Evolutionary conservation across 1,140 invertebrate species (phyloP).

Genomic region (Drosophila simulans): DNA sequence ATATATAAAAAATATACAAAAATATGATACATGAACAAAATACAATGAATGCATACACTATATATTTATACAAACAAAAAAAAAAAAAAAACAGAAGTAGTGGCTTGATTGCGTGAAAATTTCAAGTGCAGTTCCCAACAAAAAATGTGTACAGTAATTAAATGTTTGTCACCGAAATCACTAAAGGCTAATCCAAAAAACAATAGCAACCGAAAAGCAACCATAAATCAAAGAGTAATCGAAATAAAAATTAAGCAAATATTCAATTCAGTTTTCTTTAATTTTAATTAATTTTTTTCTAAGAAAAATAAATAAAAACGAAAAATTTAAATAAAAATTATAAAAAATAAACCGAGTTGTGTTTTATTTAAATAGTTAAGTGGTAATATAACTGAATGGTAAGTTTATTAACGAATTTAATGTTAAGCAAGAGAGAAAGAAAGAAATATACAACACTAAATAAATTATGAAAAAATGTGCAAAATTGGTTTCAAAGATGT

Average conservation of each 20-base stretch:
- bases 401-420: not conserved
- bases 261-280: slow-evolving; percentile 32
- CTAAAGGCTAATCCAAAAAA: slow-evolving; percentile 10
- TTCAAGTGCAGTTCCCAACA: slow-evolving; percentile 16
- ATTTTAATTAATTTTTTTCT: slow-evolving; percentile 40
- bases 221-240: slow-evolving; percentile 30
- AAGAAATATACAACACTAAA: too few relatives aligned
- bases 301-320: slow-evolving; percentile 41
- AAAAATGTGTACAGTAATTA: slow-evolving; percentile 41
- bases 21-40: not conserved
- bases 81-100: slow-evolving; percentile 19
- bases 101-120: slow-evolving; percentile 42
- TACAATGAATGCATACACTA: slow-evolving; percentile 44
- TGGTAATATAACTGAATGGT: not conserved
- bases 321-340: slow-evolving; percentile 43
- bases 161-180: slow-evolving; percentile 13
- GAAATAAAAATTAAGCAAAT: slow-evolving; percentile 13
- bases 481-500: too few relatives aligned
- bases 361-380: not conserved
- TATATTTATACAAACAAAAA: slow-evolving; percentile 45
- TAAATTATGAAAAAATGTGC: too few relatives aligned
- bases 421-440: too few relatives aligned
- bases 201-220: slow-evolving; percentile 28
- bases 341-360: slow-evolving; percentile 3
- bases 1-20: slow-evolving; percentile 2